Evolutionary conservation across 2,797 vertebrate genomes (phyloP), one percentile per base, ranked within the genome.

Genomic region (Carcharodon carcharias): DNA sequence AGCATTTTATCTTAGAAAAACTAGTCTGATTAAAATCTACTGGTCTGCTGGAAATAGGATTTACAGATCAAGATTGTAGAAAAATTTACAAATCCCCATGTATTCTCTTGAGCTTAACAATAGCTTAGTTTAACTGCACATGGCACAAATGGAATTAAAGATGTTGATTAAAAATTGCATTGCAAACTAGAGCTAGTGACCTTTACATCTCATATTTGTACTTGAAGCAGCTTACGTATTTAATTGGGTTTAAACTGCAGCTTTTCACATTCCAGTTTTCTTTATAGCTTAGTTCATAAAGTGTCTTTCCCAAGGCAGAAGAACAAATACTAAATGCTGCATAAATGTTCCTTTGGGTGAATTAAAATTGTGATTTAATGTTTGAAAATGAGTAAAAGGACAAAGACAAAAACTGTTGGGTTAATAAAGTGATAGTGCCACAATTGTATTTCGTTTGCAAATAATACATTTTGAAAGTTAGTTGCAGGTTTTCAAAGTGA

Each of bases 21-120:
- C 28, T 95, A 95, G 77, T 95, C 50, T 95, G 67, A 95, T 21
- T 77, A 58, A 95, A 95, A 95, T 95, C 94, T n/a, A 91, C 88
- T 91, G 28, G 88, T 35, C 56, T 92, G 63, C 89, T 95, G 50
- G 56, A 71, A 77, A 77, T 58, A 77, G 94, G 69, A 54, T 95
- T 95, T 77, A 95, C 69, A 56, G 94, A 77, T 95, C 67, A 95
- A 56, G 45, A 54, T 71, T 56, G 28, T 35, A 18, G 65, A 95
- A 95, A 95, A 69, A 69, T 12, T 71, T 56, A 71, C 54, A 95
- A 95, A 73, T 77, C 94, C 69, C 5, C 69, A n/a, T 73, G 45
- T 58, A 95, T 71, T 31, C 69, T 58, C 94, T 54, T 56, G 94
- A 95, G 94, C 69, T 45, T 31, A 95, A 58, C 56, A 95, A 71